Base-by-base conservation (phyloP, 2,888 invertebrate genomes). In the Scaeva pyrastri region DNA sequence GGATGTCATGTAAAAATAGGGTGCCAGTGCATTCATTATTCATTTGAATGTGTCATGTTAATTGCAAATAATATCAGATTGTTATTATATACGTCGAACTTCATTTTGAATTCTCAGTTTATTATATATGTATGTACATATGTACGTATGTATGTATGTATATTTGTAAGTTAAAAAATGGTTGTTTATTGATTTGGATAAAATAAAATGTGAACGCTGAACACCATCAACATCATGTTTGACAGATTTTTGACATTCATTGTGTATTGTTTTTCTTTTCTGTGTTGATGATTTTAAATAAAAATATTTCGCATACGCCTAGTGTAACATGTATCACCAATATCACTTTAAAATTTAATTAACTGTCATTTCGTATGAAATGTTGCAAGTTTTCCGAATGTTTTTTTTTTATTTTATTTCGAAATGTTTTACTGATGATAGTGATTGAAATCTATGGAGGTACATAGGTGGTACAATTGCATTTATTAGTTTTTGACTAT, bases 21-120 rank as follows among this genome's bases (percentile, higher is more conserved):
- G 39, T 74, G 74, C 43, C 74, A 79, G 58, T 71, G 64, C 41
- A 79, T 84, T 80, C 66, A 84, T 84, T 80, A 84, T 84, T 84
- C 58, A 85, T 81, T 85, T 85, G 66, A 76, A 81, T 81, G 80
- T 81, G 80, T 80, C 85, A 81, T 85, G 85, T 85, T 85, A 85
- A 85, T 85, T 85, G 80, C 80, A 85, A 85, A 76, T 81, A 81
- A 76, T 80, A 85, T 85, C 85, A 76, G 75, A 80, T 85, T 80
- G 68, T 76, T 56, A 52, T 64, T 8, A 14, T 56, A 68, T 55
- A 31, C 52, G 60, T 58, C 52, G 31, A 41, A 62, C 62, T 75
- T 81, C 62, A 75, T 70, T 81, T 68, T 62, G 60, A 23, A 23
- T 31, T 66, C 41, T n/a, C 39, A 8, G 5, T 45, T 43, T 43